Percentiles rank a stretch among this genome's conserved stretches.
Evolutionary conservation across 2,113 vertebrate genomes (phyloP).

Genomic region (Mirza zaza): DNA sequence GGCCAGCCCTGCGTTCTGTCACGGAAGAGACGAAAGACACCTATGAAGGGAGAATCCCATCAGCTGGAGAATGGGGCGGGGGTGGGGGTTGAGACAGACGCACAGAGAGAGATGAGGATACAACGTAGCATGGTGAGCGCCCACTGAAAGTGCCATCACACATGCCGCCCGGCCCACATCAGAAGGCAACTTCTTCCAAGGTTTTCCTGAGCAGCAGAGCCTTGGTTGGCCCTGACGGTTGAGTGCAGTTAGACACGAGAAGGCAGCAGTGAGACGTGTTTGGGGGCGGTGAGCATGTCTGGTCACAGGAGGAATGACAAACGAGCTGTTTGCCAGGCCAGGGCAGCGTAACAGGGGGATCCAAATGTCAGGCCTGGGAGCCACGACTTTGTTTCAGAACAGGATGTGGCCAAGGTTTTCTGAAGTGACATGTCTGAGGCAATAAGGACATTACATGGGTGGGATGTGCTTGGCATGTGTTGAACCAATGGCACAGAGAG

Average conservation of each 20-base stretch:
- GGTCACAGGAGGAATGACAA: not conserved
- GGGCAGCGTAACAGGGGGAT: no score
- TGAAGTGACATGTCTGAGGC: not conserved
- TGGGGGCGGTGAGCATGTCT: not conserved
- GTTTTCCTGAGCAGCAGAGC: not conserved
- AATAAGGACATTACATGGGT: not conserved
- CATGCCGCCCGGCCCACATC: not conserved
- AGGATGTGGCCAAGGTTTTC: not conserved
- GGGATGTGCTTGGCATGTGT: not conserved
- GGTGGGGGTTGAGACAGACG: not conserved
- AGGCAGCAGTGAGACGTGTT: not conserved
- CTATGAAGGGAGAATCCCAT: not conserved
- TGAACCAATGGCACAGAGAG: not conserved
- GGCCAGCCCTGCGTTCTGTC: not conserved
- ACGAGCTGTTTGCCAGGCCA: no score
- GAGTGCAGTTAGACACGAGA: not conserved
- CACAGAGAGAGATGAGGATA: not conserved
- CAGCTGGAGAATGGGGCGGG: not conserved
- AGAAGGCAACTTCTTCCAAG: not conserved
- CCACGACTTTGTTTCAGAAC: not conserved
- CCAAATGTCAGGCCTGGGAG: not conserved
- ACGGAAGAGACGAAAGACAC: not conserved
- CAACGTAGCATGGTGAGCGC: fast-evolving
- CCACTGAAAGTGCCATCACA: not conserved
- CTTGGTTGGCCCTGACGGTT: fast-evolving